A percentile compares a stretch with the other conserved stretches of the same genome.
Conservation (phyloP, 2,113 vertebrate species). For the Perognathus longimembris region DNA sequence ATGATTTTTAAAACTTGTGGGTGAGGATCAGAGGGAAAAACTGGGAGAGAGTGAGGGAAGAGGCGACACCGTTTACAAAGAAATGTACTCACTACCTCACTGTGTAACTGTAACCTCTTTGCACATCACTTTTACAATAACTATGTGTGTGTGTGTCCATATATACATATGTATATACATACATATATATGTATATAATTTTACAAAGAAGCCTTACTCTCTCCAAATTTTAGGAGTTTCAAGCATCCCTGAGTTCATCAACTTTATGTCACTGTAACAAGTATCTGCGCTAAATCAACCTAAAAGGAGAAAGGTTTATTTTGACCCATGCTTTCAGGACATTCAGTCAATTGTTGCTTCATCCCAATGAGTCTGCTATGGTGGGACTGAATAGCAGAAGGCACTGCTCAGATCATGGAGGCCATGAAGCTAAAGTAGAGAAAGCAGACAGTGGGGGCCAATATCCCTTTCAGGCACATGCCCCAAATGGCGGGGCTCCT, state of each 20-base stretch:
- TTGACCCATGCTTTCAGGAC: background rate
- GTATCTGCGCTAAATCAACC: background rate
- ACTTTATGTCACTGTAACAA: background rate
- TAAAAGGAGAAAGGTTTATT: background rate
- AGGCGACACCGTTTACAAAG: too few species aligned
- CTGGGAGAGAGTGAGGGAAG: too few species aligned
- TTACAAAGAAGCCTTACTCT: background rate
- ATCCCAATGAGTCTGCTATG: rapidly evolving
- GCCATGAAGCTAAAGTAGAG: background rate
- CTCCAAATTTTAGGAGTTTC: background rate
- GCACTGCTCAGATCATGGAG: background rate
- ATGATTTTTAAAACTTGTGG: too few species aligned
- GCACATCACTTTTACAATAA: too few species aligned
- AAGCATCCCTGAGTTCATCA: background rate
- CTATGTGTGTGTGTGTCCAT: too few species aligned
- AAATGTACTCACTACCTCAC: too few species aligned
- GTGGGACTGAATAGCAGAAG: background rate
- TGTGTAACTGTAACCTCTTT: too few species aligned
- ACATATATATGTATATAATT: too few species aligned
- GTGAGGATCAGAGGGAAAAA: too few species aligned
- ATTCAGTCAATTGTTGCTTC: rapidly evolving
- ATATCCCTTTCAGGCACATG: too few species aligned
- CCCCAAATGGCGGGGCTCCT: too few species aligned
- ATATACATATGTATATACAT: too few species aligned
- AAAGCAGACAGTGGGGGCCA: background rate